Evolutionary conservation across 2,113 vertebrate species (phyloP).

Genomic region (Embiotoca jacksoni): DNA sequence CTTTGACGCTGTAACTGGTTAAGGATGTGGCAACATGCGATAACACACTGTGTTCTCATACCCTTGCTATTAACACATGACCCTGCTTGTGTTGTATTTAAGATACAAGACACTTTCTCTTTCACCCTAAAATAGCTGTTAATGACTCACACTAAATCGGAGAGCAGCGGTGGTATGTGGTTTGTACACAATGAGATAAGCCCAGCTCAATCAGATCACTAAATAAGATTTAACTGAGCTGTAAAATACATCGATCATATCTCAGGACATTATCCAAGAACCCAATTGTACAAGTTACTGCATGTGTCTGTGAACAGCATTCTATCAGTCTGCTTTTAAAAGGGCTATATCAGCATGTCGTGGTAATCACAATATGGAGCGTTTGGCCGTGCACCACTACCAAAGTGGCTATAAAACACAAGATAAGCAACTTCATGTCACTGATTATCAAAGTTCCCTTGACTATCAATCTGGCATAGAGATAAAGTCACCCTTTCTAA

Average conservation of each 20-base stretch:
- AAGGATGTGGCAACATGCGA: slow-evolving; percentile 69
- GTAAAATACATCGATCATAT: slow-evolving; percentile 54
- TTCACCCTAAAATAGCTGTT: slow-evolving; percentile 37
- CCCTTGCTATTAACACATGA: slow-evolving; percentile 45
- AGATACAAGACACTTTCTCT: slow-evolving; percentile 31
- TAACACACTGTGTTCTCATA: slow-evolving; percentile 55
- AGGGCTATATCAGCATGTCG: slow-evolving; percentile 63
- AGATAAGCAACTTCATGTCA: slow-evolving; percentile 70
- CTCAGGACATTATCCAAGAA: slow-evolving; percentile 37
- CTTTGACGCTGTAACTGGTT: slow-evolving; percentile 68
- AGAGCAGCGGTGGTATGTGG: not conserved
- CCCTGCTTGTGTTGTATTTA: slow-evolving; percentile 21
- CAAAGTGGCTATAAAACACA: slow-evolving; percentile 58
- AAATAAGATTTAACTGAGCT: slow-evolving; percentile 37
- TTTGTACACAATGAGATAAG: slow-evolving; percentile 17
- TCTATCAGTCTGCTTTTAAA: slow-evolving; percentile 49
- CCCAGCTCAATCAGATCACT: slow-evolving; percentile 32
- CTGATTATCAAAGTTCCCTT: slow-evolving; percentile 61
- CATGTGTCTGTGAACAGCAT: slow-evolving; percentile 47
- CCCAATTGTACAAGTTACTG: slow-evolving; percentile 13
- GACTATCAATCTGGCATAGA: slow-evolving; percentile 32
- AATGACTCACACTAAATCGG: slow-evolving; percentile 37
- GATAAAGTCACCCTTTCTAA: slow-evolving; percentile 7
- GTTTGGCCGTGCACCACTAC: slow-evolving; percentile 67
- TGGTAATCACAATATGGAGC: slow-evolving; percentile 70